A percentile compares a stretch with the other conserved stretches of the same genome.
phyloP scores from a whole-genome alignment of 2,888 invertebrate species.

The Scaptomyza caliginosa region DNA sequence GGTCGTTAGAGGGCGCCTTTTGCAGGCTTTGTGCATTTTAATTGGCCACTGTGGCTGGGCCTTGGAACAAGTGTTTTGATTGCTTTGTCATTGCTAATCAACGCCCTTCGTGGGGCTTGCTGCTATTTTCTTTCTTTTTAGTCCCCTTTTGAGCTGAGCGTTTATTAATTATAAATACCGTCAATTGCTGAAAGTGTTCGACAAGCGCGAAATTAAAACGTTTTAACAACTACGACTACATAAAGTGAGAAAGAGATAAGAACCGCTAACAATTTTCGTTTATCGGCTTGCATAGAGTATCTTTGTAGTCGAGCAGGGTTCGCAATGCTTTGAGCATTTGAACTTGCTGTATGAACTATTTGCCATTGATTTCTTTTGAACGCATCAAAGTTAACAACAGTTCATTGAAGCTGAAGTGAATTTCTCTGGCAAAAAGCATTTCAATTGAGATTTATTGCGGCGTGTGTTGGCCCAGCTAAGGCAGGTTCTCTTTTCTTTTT shows the following conservation, averaged over 20 bases:
- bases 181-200: conserved; percentile 69
- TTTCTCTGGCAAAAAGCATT: conserved; percentile 67
- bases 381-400: conserved; percentile 66
- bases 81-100: conserved; percentile 78
- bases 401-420: conserved; percentile 74
- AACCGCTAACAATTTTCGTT: too few species aligned
- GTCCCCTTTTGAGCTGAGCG: conserved; percentile 21
- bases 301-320: background rate
- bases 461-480: conserved; percentile 50
- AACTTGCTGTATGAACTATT: conserved; percentile 57
- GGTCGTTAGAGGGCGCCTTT: conserved; percentile 67
- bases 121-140: background rate
- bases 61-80: conserved; percentile 72
- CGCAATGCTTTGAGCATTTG: conserved; percentile 3
- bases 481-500: too few species aligned
- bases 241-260: too few species aligned
- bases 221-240: too few species aligned
- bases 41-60: conserved; percentile 63
- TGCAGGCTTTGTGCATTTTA: conserved; percentile 72
- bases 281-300: conserved; percentile 17
- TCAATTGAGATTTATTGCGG: conserved; percentile 80
- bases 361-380: conserved; percentile 76
- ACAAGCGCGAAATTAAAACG: conserved; percentile 42
- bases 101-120: conserved; percentile 1
- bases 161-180: conserved; percentile 78